Evolutionary conservation across 2,888 invertebrate species (phyloP).

Genomic region (Drosophila meridiana): DNA sequence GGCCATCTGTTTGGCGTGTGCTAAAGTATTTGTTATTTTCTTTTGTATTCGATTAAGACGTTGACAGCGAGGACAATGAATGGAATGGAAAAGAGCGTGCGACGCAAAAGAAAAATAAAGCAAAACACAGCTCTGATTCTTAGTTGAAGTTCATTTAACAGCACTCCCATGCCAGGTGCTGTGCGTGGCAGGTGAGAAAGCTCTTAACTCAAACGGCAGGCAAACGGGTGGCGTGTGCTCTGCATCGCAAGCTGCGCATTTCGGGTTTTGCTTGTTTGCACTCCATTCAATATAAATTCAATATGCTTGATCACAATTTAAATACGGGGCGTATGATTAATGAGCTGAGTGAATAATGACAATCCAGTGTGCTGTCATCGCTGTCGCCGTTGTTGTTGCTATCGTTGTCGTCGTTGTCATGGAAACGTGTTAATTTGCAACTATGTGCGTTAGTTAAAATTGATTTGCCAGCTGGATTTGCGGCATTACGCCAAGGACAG

Average conservation of each 20-base stretch:
- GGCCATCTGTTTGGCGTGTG: constrained; percentile 21
- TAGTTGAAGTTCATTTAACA: constrained; percentile 21
- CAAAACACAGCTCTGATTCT: constrained; percentile 7
- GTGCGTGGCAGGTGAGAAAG: constrained; percentile 29
- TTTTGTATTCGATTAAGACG: constrained; percentile 1
- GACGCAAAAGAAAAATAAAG: constrained; percentile 28
- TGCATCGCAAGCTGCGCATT: constrained; percentile 22
- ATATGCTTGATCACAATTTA: constrained; percentile 42
- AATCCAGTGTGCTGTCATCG: background rate
- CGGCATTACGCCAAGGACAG: constrained; percentile 25
- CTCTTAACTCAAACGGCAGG: background rate
- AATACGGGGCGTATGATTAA: constrained; percentile 69
- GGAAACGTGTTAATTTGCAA: constrained; percentile 46
- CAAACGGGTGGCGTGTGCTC: constrained; percentile 2
- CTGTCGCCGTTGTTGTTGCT: constrained; percentile 2
- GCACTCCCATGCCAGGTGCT: constrained; percentile 5
- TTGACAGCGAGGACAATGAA: constrained; percentile 1
- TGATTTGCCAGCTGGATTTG: constrained; percentile 15
- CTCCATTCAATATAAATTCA: constrained; percentile 59
- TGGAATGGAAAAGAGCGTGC: constrained; percentile 3
- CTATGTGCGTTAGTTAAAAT: constrained; percentile 21
- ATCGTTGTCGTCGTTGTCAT: constrained; percentile 21
- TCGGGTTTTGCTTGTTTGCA: constrained; percentile 27
- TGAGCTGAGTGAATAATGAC: constrained; percentile 38
- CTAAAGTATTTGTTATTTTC: constrained; percentile 15